phyloP scores from a whole-genome alignment of 2,113 vertebrate genomes.

The Carassius auratus region DNA sequence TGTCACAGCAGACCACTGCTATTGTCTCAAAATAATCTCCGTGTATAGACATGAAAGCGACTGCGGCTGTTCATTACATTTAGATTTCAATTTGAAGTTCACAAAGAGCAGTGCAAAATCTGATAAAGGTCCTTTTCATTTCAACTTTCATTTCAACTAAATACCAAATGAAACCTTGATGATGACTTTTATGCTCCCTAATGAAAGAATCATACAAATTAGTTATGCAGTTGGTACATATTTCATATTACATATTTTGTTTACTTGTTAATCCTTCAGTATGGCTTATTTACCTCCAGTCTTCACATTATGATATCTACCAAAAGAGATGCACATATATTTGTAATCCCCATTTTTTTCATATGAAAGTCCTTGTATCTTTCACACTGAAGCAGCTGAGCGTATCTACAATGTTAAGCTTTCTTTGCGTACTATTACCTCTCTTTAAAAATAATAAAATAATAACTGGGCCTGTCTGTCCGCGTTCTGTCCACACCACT shows the following conservation, averaged over 20 bases:
- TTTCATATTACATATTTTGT: neutral
- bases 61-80: neutral
- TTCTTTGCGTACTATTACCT: neutral
- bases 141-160: neutral
- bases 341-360: neutral
- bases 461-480: neutral
- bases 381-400: neutral
- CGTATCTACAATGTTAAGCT: neutral
- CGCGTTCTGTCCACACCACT: neutral
- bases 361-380: neutral
- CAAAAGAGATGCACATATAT: neutral
- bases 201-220: neutral
- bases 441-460: neutral
- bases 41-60: neutral
- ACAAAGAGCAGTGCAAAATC: neutral
- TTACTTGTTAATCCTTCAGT: neutral
- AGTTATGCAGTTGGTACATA: neutral
- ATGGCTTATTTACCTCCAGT: neutral
- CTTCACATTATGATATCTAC: neutral
- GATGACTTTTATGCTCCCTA: neutral
- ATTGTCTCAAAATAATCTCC: constrained; percentile 5
- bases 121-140: neutral
- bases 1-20: neutral
- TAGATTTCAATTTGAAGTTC: neutral
- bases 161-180: neutral